Conservation (phyloP, 2,113 vertebrate genomes). For the Talpa occidentalis region DNA sequence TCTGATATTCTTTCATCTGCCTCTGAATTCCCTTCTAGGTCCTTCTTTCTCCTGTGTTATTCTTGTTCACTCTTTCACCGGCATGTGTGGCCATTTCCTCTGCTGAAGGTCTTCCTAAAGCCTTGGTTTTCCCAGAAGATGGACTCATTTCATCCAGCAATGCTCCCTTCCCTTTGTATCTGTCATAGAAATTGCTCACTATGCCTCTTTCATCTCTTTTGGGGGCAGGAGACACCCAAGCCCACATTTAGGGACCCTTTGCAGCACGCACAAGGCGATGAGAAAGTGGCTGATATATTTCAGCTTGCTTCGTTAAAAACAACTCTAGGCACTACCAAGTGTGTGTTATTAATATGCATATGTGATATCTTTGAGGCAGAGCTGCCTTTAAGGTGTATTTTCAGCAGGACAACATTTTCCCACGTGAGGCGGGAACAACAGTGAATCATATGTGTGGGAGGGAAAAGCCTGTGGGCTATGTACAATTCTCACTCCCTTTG, state of each 20-base stretch:
- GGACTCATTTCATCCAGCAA: not conserved
- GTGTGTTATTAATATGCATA: slow-evolving; percentile 91
- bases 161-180: slow-evolving; percentile 4
- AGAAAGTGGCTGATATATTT: slow-evolving; percentile 87
- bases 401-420: slow-evolving; percentile 90
- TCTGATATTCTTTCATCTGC: not conserved
- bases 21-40: not conserved
- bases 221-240: slow-evolving; percentile 78
- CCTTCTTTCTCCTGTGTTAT: not conserved
- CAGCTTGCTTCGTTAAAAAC: slow-evolving; percentile 88
- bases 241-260: slow-evolving; percentile 81
- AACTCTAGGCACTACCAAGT: slow-evolving; percentile 89
- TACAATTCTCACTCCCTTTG: slow-evolving; percentile 88
- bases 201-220: slow-evolving; percentile 70
- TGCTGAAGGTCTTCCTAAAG: not conserved
- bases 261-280: slow-evolving; percentile 82
- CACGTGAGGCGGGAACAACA: slow-evolving; percentile 88
- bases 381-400: slow-evolving; percentile 89
- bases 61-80: not conserved
- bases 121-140: not conserved
- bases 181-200: slow-evolving; percentile 55
- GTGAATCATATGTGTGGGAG: slow-evolving; percentile 90
- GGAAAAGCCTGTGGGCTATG: slow-evolving; percentile 86
- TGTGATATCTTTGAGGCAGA: slow-evolving; percentile 89
- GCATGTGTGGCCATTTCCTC: not conserved